These are phyloP conservation scores for Zygaena filipendulae DNA, from an alignment of 2,888 invertebrate genomes.

Conservation along the genomic window DNA sequence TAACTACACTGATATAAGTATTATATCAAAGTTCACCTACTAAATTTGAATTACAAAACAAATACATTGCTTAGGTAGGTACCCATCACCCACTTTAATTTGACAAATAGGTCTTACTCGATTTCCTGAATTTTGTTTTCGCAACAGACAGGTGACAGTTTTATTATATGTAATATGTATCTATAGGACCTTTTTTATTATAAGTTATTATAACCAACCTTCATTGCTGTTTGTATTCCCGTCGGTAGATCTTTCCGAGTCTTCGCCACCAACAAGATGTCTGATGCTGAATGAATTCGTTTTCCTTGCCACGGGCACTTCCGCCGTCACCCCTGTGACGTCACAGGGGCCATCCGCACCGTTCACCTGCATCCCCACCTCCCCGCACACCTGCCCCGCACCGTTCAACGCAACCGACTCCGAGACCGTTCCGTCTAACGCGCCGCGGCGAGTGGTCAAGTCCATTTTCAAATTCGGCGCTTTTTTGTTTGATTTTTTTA, in stretches of 20 bases:
- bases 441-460: slow-evolving; percentile 57
- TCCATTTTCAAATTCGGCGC: slow-evolving; percentile 45
- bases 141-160: too few relatives aligned
- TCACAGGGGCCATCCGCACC: slow-evolving; percentile 38
- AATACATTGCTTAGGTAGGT: too few relatives aligned
- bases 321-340: slow-evolving; percentile 34
- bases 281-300: slow-evolving; percentile 53
- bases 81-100: too few relatives aligned
- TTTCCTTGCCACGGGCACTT: slow-evolving; percentile 38
- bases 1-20: too few relatives aligned
- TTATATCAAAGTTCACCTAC: too few relatives aligned
- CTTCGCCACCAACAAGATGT: slow-evolving; percentile 49
- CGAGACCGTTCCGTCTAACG: slow-evolving; percentile 28
- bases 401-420: slow-evolving; percentile 30
- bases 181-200: too few relatives aligned
- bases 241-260: slow-evolving; percentile 39
- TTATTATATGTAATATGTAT: too few relatives aligned
- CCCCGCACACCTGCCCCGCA: slow-evolving; percentile 36
- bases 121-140: too few relatives aligned
- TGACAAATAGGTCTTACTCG: too few relatives aligned
- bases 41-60: too few relatives aligned
- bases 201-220: too few relatives aligned
- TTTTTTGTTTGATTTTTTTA: slow-evolving; percentile 16
- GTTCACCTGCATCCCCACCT: slow-evolving; percentile 30
- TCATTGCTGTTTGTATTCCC: slow-evolving; percentile 33